These are phyloP conservation scores for Nesometra sesokonis DNA, from an alignment of 35 echinoderm and acorn worm genomes.

Conservation along the genomic window DNA sequence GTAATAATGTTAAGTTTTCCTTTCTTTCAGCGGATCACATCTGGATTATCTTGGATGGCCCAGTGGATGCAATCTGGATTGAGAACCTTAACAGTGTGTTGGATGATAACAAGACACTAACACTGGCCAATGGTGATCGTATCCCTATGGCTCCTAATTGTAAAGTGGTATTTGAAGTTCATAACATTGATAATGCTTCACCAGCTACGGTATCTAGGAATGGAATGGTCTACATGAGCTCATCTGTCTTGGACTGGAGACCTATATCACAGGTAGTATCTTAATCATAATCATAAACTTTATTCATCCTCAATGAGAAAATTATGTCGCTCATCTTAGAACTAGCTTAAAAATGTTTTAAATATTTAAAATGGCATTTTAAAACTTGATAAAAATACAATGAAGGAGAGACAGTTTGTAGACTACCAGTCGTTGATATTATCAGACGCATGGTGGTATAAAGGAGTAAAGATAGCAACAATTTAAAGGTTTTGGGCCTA, in stretches of 20 bases:
- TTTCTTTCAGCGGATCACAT: conserved; percentile 69
- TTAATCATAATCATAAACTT: too few relatives aligned
- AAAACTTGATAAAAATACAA: too few relatives aligned
- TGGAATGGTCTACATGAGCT: conserved; percentile 99
- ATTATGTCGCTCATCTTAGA: too few relatives aligned
- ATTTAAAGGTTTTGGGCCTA: too few relatives aligned
- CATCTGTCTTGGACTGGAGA: conserved; percentile 85
- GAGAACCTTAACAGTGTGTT: conserved; percentile 96
- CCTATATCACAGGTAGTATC: conserved; percentile 4
- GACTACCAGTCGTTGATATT: too few relatives aligned
- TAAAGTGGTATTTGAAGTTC: conserved; percentile 95
- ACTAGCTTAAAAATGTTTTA: too few relatives aligned
- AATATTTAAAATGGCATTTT: too few relatives aligned
- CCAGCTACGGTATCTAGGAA: conserved; percentile 94
- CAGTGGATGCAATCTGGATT: conserved; percentile 98
- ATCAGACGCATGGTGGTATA: too few relatives aligned
- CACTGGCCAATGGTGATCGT: conserved; percentile 89
- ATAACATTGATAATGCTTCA: conserved; percentile 98
- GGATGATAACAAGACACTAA: conserved; percentile 93
- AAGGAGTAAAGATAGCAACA: too few relatives aligned
- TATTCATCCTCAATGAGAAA: too few relatives aligned
- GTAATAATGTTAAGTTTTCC: background rate
- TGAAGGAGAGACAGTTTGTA: too few relatives aligned
- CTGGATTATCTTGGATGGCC: conserved; percentile 91
- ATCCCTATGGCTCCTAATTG: conserved; percentile 93